A percentile compares a stretch with the other conserved stretches of the same genome.
These are phyloP conservation scores for Phenganax stokvisi DNA, from an alignment of 92 coral and sea anemone genomes.

Conservation along the genomic window DNA sequence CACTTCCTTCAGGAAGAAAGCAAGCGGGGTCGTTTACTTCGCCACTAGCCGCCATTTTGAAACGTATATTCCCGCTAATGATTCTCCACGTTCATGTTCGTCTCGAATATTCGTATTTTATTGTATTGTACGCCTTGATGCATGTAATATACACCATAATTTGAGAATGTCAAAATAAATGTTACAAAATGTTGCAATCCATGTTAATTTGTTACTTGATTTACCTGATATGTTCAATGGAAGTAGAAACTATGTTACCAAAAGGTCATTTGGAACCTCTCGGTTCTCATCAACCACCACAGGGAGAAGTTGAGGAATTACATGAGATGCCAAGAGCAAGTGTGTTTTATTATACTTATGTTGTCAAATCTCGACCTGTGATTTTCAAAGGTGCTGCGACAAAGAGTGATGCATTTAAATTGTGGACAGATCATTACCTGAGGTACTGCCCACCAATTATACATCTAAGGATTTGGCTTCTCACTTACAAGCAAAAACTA, in stretches of 20 bases:
- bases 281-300: constrained; percentile 61
- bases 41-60: constrained; percentile 28
- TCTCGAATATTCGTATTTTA: too few species aligned
- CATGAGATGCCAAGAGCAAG: constrained; percentile 46
- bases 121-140: too few species aligned
- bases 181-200: too few species aligned
- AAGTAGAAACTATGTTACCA: constrained; percentile 29
- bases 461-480: background rate
- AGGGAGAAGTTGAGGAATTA: constrained; percentile 49
- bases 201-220: too few species aligned
- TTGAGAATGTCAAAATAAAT: too few species aligned
- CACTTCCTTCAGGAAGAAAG: constrained; percentile 67
- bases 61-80: constrained; percentile 17
- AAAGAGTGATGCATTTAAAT: constrained; percentile 58
- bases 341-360: constrained; percentile 54
- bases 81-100: background rate
- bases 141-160: too few species aligned
- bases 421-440: constrained; percentile 80
- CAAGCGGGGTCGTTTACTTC: constrained; percentile 52
- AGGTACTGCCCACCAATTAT: constrained; percentile 37
- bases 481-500: background rate
- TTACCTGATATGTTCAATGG: too few species aligned
- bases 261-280: constrained; percentile 60
- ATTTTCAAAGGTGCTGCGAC: constrained; percentile 70
- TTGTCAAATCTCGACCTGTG: constrained; percentile 51